phyloP scores from a whole-genome alignment of 2,113 vertebrate genomes.

The Mustela lutreola region DNA sequence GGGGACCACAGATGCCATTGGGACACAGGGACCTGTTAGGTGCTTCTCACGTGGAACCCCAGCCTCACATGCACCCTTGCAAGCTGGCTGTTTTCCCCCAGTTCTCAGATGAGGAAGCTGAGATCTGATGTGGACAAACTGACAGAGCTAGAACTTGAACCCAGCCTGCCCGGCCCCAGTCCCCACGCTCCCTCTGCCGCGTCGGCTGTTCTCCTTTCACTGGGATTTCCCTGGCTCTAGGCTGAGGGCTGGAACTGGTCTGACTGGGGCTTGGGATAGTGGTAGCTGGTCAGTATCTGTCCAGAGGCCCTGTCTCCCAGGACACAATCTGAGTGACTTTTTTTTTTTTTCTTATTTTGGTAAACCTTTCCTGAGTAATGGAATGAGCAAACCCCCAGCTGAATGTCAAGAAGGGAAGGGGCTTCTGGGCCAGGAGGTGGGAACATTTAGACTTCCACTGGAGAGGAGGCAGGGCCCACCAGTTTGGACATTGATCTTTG shows the following conservation, averaged over 20 bases:
- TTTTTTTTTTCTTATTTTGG: not conserved
- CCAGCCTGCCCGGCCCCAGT: not conserved
- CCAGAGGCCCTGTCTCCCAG: not conserved
- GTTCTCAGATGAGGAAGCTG: not conserved
- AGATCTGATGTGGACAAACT: not conserved
- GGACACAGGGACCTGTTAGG: not conserved
- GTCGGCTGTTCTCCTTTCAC: not conserved
- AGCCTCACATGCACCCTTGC: not conserved
- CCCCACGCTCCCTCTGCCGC: not conserved
- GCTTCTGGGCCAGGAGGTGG: not conserved
- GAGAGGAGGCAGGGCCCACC: not conserved
- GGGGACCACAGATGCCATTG: not conserved
- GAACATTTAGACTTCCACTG: not conserved
- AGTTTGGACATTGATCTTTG: not conserved
- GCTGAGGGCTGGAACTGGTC: not conserved
- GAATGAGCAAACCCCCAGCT: not conserved
- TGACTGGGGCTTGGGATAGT: not conserved
- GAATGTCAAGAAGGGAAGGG: not conserved
- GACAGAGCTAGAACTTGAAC: not conserved
- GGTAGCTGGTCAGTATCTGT: not conserved
- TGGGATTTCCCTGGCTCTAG: not conserved
- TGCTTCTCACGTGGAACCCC: not conserved
- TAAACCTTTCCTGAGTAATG: not conserved
- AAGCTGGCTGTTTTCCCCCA: not conserved
- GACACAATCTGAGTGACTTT: not conserved